Evolutionary conservation across 2,888 invertebrate genomes (phyloP).

Genomic region (Pheosia tremula): DNA sequence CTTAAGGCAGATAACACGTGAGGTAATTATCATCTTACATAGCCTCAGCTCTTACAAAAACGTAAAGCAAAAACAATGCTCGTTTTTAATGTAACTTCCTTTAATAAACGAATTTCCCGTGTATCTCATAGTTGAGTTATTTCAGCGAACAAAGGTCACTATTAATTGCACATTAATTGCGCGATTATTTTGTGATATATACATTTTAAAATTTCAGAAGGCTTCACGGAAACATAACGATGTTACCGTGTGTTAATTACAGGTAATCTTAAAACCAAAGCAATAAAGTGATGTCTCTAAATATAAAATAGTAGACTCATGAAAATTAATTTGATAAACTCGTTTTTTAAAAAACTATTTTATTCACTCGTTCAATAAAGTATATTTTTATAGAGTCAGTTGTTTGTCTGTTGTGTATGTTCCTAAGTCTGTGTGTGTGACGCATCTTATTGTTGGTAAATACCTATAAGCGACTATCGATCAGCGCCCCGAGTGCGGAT

Average conservation of each 20-base stretch:
- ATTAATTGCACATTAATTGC: neutral
- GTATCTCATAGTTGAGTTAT: neutral
- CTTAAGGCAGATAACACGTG: neutral
- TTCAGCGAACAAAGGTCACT: neutral
- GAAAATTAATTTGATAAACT: no score
- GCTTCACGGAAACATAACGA: neutral
- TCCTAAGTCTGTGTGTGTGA: no score
- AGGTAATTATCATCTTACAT: neutral
- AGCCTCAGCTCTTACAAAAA: neutral
- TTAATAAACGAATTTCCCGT: neutral
- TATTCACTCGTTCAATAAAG: no score
- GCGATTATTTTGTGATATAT: neutral
- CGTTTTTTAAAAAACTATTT: no score
- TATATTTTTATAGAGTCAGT: no score
- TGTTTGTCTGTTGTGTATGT: no score
- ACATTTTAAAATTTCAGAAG: neutral
- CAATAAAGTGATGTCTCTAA: neutral
- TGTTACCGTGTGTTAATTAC: neutral
- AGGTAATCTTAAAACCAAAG: neutral
- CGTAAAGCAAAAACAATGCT: neutral
- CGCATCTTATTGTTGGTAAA: no score
- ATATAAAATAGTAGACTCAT: no score
- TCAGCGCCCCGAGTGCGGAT: no score
- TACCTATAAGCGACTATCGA: no score
- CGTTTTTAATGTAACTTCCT: neutral